Base-by-base conservation (phyloP, 2,797 vertebrate genomes). In the Natrix natrix region DNA sequence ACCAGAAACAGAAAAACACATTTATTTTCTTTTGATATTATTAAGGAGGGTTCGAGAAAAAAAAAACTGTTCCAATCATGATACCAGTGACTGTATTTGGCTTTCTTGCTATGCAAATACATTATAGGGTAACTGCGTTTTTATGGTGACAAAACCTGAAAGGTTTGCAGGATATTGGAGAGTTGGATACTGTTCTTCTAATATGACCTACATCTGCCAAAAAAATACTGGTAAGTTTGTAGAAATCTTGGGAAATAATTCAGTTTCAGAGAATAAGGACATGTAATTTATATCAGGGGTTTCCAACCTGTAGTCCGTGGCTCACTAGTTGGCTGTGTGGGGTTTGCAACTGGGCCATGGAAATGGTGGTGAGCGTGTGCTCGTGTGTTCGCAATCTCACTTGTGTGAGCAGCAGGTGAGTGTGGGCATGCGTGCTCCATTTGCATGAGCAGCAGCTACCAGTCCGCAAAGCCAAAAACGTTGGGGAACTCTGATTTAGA, bases 171-270 rank as follows among this genome's bases (percentile, higher is more conserved):
- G 99, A 37, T 54, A 94, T 37, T 99, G 99, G 99, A 98, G 98
- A 94, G 98, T 98, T 83, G 97, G 97, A 14, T 95, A 97, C 17
- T 99, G 99, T 89, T 0, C 69, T 54, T 0, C 90, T 22, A 95
- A 96, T 32, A 97, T 93, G 93, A 97, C 97, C 59, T 99, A 98
- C 90, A 97, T 99, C 96, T 99, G 99, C 93, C 98, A 99, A 97
- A 98, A 98, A 96, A 97, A 96, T 22, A 93, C 97, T 88, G 98
- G 99, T 99, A 91, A 94, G 96, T 94, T 93, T 94, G 88, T 66
- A 86, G 8, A 0, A 0, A 1, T 52, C n/a, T 74, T 37, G 37
- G 66, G 56, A 37, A 63, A 54, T 12, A 24, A 48, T 92, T 26
- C 12, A 7, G 48, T 12, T 8, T 32, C 66, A 69, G n/a, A 69